Conservation (phyloP, 1,140 invertebrate species). For the Leptestheria dahalacensis region DNA sequence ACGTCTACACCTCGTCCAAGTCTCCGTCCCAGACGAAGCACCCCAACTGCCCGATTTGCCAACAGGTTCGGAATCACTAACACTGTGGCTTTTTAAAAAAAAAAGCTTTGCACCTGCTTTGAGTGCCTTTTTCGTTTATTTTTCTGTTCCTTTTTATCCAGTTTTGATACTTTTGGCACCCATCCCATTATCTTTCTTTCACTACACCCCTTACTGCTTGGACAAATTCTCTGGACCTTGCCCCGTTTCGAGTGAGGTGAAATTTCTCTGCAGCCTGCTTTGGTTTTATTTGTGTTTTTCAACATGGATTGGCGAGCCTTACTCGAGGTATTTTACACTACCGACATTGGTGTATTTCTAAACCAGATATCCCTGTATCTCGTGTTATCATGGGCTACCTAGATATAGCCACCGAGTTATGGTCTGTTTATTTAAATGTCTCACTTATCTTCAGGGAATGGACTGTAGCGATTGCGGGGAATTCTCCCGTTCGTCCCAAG, state of each 20-base stretch:
- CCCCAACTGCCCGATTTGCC: constrained; percentile 8
- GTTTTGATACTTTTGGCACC: no score
- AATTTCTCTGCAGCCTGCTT: background rate
- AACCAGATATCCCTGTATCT: no score
- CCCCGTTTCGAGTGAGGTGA: background rate
- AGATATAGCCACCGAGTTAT: no score
- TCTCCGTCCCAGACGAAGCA: constrained; percentile 1
- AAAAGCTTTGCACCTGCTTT: constrained; percentile 2
- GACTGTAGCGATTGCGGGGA: background rate
- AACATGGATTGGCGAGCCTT: background rate
- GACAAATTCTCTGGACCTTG: background rate
- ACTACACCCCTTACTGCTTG: no score
- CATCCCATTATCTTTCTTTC: no score
- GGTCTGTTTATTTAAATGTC: no score
- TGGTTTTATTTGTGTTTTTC: background rate
- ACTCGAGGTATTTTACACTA: background rate
- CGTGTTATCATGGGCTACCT: no score
- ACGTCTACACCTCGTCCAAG: constrained; percentile 6
- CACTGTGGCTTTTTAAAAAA: no score
- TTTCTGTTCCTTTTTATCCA: background rate
- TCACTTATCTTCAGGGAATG: no score
- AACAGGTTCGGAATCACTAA: background rate
- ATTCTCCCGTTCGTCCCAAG: background rate
- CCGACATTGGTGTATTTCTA: no score
- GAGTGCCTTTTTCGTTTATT: background rate